phyloP scores from a whole-genome alignment of 2,113 vertebrate genomes.

The Lota lota region DNA sequence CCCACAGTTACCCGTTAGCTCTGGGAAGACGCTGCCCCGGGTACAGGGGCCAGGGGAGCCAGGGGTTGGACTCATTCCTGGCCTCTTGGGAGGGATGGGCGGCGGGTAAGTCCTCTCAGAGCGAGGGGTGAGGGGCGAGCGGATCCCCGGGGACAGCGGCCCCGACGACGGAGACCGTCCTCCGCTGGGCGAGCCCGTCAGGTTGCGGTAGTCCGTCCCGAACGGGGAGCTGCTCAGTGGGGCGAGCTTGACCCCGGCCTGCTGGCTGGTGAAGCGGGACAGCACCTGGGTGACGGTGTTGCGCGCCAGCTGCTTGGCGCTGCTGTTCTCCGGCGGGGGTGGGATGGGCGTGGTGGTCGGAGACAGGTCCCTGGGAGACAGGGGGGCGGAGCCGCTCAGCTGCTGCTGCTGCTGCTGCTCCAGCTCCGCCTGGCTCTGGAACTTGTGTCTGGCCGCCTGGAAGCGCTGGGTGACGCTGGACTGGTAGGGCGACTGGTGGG shows the following conservation, averaged over 20 bases:
- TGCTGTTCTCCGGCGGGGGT: conserved; percentile 78
- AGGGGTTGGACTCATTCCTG: conserved; percentile 83
- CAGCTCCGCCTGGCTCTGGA: conserved; percentile 89
- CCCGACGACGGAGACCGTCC: conserved; percentile 78
- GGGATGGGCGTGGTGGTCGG: conserved; percentile 76
- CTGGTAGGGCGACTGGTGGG: conserved; percentile 92
- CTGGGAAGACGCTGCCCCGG: conserved; percentile 75
- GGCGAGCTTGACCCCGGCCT: conserved; percentile 77
- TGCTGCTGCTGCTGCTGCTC: conserved; percentile 70
- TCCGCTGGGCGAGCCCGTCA: conserved; percentile 71
- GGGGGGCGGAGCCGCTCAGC: conserved; percentile 62
- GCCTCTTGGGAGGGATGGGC: conserved; percentile 88
- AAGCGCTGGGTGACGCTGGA: conserved; percentile 94
- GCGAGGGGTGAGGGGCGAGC: conserved; percentile 87
- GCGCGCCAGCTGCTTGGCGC: conserved; percentile 92
- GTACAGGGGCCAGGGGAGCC: conserved; percentile 72
- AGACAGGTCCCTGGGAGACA: conserved; percentile 84
- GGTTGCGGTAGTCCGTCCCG: conserved; percentile 91
- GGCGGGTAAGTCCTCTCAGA: conserved; percentile 85
- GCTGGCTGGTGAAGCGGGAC: conserved; percentile 93
- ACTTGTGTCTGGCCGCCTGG: conserved; percentile 93
- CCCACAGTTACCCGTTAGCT: conserved; percentile 80
- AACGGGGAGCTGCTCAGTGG: conserved; percentile 90
- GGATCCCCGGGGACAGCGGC: conserved; percentile 87
- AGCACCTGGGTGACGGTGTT: conserved; percentile 98